Conservation (phyloP, 2,113 vertebrate species). For the Lepidothrix coronata region DNA sequence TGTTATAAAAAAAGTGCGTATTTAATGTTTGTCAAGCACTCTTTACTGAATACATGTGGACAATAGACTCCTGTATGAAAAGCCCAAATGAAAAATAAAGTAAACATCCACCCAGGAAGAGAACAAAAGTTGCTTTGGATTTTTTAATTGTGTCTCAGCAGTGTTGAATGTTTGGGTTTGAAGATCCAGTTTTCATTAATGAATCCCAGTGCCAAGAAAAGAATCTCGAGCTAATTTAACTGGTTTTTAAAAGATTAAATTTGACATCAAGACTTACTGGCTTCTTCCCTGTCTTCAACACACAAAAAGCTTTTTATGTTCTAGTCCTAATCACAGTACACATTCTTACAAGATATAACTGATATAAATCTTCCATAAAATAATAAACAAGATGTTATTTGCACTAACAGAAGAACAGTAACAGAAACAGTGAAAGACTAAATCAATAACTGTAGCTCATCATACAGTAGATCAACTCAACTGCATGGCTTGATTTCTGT, state of each 20-base stretch:
- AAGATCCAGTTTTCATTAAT: background rate
- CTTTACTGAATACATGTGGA: background rate
- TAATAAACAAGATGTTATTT: background rate
- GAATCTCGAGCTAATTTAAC: background rate
- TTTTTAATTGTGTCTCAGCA: background rate
- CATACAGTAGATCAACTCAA: background rate
- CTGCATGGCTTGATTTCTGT: background rate
- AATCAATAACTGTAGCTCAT: background rate
- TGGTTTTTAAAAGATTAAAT: background rate
- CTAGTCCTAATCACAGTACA: background rate
- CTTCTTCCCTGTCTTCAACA: background rate
- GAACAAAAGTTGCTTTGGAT: background rate
- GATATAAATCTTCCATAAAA: background rate
- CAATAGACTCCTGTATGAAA: background rate
- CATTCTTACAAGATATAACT: background rate
- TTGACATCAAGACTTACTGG: background rate
- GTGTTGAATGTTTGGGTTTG: background rate
- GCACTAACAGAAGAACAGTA: background rate
- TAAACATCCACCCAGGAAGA: background rate
- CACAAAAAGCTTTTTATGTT: background rate
- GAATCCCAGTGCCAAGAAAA: background rate
- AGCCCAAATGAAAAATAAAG: background rate
- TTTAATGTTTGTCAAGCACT: background rate
- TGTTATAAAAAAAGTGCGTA: background rate
- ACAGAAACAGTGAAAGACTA: background rate